Evolutionary conservation across 2,113 vertebrate genomes (phyloP).

Genomic region (Lepus europaeus): DNA sequence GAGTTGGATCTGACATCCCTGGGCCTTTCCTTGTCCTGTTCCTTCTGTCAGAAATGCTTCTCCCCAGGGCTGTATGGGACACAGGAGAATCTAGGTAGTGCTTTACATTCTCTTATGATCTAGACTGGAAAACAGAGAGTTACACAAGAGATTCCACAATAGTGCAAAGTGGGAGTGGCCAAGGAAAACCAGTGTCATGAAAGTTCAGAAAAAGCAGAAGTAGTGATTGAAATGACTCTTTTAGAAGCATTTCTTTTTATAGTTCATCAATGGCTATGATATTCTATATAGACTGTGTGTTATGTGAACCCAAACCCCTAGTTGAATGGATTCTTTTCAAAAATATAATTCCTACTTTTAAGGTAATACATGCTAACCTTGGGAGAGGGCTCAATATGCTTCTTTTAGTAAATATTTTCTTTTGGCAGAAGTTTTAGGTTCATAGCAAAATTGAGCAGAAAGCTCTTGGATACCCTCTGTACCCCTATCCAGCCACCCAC

Average conservation of each 20-base stretch:
- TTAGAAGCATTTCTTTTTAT: not conserved
- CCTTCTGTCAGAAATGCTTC: not conserved
- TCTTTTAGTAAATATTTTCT: not conserved
- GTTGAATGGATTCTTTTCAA: not conserved
- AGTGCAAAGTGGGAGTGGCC: not conserved
- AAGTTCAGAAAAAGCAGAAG: conserved; percentile 17
- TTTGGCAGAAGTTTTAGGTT: conserved; percentile 24
- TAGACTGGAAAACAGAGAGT: not conserved
- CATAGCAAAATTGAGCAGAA: not conserved
- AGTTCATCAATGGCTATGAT: not conserved
- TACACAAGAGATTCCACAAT: conserved; percentile 12
- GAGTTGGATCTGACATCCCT: not conserved
- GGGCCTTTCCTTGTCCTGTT: not conserved
- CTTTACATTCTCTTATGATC: not conserved
- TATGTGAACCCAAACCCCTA: not conserved
- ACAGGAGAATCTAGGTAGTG: not conserved
- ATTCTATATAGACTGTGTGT: not conserved
- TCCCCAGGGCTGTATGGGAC: not conserved
- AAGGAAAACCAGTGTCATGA: not conserved
- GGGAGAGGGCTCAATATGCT: not conserved
- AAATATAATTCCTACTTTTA: not conserved
- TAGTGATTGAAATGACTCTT: not conserved
- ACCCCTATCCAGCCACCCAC: not conserved
- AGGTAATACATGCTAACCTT: not conserved
- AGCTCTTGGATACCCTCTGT: not conserved